A percentile compares a stretch with the other conserved stretches of the same genome.
These are phyloP conservation scores for Lymantria monacha DNA, from an alignment of 2,888 invertebrate genomes.

Conservation along the genomic window DNA sequence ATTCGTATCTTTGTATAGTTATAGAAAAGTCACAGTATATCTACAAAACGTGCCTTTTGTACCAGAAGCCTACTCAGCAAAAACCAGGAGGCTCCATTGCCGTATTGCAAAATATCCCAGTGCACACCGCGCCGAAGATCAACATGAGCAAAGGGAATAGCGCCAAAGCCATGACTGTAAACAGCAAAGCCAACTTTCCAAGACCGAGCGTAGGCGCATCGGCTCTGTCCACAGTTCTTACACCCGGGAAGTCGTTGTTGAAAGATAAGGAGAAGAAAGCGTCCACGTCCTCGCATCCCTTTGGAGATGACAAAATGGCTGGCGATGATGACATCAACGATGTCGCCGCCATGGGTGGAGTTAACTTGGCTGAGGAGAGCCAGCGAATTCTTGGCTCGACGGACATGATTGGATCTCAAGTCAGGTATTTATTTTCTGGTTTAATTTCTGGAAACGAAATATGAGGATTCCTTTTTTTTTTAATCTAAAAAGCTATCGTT, in stretches of 20 bases:
- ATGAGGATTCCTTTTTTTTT: no score
- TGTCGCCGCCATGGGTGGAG: constrained; percentile 99
- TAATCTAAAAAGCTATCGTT: no score
- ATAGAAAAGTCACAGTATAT: no score
- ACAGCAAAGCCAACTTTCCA: constrained; percentile 58
- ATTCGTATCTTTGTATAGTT: no score
- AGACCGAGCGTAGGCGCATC: constrained; percentile 51
- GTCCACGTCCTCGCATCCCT: constrained; percentile 51
- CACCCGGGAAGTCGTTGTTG: constrained; percentile 82
- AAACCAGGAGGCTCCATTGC: constrained; percentile 61
- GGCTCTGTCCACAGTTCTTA: constrained; percentile 61
- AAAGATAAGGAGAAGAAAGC: constrained; percentile 91
- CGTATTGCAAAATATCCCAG: constrained; percentile 71
- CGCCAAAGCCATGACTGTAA: constrained; percentile 76
- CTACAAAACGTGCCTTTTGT: constrained; percentile 3
- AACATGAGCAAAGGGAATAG: constrained; percentile 60
- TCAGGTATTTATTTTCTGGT: constrained; percentile 60
- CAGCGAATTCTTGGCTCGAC: constrained; percentile 96
- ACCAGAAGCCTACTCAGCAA: constrained; percentile 47
- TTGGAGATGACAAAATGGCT: constrained; percentile 79
- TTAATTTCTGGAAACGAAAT: background rate
- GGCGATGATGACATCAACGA: constrained; percentile 99
- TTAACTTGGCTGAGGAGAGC: constrained; percentile 97
- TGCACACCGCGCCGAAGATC: constrained; percentile 56
- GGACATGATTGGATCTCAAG: constrained; percentile 94